Conservation (phyloP, 2,888 invertebrate species). For the Lithosia quadra region DNA sequence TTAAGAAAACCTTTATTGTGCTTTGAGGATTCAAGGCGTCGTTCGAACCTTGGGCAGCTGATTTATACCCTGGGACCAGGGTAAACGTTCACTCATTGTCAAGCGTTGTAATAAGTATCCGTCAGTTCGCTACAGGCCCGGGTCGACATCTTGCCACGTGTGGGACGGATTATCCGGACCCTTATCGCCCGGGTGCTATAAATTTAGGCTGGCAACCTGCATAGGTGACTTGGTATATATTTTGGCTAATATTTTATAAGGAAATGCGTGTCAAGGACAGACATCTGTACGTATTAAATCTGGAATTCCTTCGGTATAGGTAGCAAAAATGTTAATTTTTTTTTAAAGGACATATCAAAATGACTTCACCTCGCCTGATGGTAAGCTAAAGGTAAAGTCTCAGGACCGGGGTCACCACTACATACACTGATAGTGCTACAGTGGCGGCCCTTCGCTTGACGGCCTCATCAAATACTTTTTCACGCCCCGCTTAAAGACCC, state of each 20-base stretch:
- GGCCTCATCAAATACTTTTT: too few relatives aligned
- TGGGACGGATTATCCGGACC: constrained; percentile 59
- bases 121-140: constrained; percentile 33
- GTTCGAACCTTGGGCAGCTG: constrained; percentile 18
- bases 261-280: background rate
- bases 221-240: background rate
- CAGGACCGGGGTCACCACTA: too few relatives aligned
- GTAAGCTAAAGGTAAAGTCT: too few relatives aligned
- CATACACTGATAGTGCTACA: too few relatives aligned
- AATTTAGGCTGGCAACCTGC: constrained; percentile 48
- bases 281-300: background rate
- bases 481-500: too few relatives aligned
- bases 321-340: too few relatives aligned
- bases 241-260: background rate
- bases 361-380: too few relatives aligned
- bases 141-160: constrained; percentile 25
- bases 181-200: constrained; percentile 58
- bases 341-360: too few relatives aligned
- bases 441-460: too few relatives aligned
- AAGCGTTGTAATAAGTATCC: constrained; percentile 45
- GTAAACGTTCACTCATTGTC: constrained; percentile 40
- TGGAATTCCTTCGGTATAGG: background rate
- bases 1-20: constrained; percentile 17
- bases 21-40: constrained; percentile 10
- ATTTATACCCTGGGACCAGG: constrained; percentile 31